A percentile compares a stretch with the other conserved stretches of the same genome.
These are phyloP conservation scores for Schizothorax lantsangensis DNA, from an alignment of 2,797 vertebrate species.

Conservation along the genomic window DNA sequence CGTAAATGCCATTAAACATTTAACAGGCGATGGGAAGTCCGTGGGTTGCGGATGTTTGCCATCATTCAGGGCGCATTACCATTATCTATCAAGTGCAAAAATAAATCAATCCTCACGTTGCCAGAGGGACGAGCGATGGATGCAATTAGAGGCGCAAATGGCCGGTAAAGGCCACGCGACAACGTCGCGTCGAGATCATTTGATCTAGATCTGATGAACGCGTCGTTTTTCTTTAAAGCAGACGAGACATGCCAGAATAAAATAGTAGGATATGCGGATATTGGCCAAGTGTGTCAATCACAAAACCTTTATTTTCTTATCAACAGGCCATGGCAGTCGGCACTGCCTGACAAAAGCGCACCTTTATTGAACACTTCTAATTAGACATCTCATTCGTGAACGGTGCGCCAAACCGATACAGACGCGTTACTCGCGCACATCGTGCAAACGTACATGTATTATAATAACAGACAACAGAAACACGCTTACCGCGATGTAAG, in stretches of 20 bases:
- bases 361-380: constrained; percentile 40
- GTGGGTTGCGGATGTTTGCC: constrained; percentile 43
- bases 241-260: constrained; percentile 46
- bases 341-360: constrained; percentile 39
- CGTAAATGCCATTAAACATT: constrained; percentile 58
- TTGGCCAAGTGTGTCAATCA: constrained; percentile 57
- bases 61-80: constrained; percentile 45
- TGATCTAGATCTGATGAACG: constrained; percentile 56
- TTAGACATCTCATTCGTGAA: constrained; percentile 62
- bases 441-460: constrained; percentile 65
- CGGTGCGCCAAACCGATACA: constrained; percentile 73
- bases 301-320: constrained; percentile 62
- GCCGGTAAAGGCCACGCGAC: constrained; percentile 61
- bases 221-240: constrained; percentile 33
- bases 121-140: constrained; percentile 55
- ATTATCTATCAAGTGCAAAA: constrained; percentile 56
- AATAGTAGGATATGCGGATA: constrained; percentile 56
- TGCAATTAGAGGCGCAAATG: constrained; percentile 61
- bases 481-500: constrained; percentile 53
- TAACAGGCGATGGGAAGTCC: constrained; percentile 44
- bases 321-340: constrained; percentile 75
- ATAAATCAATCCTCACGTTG: constrained; percentile 56
- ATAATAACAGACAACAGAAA: neutral
- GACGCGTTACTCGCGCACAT: constrained; percentile 68
- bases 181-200: constrained; percentile 53